Evolutionary conservation across 2,797 vertebrate genomes (phyloP).

Genomic region (Stomatorhinus walkeri): DNA sequence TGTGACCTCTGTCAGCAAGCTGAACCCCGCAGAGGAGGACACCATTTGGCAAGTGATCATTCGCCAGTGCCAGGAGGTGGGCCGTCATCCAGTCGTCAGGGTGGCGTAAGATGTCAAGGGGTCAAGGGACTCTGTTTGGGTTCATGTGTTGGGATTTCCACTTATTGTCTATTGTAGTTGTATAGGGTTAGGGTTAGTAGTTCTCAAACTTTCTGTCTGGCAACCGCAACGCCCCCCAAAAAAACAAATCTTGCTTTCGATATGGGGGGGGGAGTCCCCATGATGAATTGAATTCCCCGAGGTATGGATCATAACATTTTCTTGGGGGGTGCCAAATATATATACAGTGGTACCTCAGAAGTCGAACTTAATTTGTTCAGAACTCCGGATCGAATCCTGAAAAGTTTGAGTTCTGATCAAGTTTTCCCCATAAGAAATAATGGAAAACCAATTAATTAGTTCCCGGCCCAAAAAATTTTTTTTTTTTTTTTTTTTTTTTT

Average conservation of each 20-base stretch:
- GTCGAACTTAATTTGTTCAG: no score
- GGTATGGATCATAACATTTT: not conserved
- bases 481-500: no score
- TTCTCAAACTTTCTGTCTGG: not conserved
- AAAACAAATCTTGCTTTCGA: not conserved
- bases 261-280: not conserved
- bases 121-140: not conserved
- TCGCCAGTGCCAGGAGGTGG: conserved; percentile 68
- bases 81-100: not conserved
- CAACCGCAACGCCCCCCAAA: not conserved
- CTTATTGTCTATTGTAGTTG: not conserved
- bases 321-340: no score
- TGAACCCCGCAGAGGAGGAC: conserved; percentile 65
- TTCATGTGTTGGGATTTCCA: not conserved
- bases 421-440: no score
- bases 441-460: no score
- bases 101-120: not conserved
- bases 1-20: conserved; percentile 57
- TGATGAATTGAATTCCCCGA: not conserved
- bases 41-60: conserved; percentile 72
- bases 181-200: not conserved
- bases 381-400: no score
- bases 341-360: no score
- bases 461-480: no score
- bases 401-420: no score